A percentile compares a stretch with the other conserved stretches of the same genome.
These are phyloP conservation scores for Arenaria interpres DNA, from an alignment of 2,113 vertebrate species.

Conservation along the genomic window DNA sequence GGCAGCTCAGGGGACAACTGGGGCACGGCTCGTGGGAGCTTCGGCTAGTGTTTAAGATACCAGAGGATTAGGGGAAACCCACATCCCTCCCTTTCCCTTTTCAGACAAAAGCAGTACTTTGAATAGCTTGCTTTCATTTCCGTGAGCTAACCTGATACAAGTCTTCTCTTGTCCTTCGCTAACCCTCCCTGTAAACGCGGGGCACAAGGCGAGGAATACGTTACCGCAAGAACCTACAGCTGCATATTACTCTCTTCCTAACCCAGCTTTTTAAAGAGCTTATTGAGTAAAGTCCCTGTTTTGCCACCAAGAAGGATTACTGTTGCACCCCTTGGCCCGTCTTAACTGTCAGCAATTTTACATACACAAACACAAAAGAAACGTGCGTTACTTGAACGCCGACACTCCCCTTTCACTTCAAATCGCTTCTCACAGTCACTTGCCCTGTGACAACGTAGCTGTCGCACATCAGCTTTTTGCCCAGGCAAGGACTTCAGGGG, in stretches of 20 bases:
- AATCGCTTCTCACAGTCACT: neutral
- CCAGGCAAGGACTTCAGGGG: neutral
- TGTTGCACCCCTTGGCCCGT: neutral
- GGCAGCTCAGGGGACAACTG: neutral
- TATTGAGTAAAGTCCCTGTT: neutral
- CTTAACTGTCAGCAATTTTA: neutral
- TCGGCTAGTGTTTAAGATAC: neutral
- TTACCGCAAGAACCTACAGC: neutral
- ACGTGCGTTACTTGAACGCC: neutral
- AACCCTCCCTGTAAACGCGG: neutral
- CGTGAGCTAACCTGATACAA: neutral
- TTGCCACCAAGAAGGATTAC: neutral
- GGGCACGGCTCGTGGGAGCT: slow-evolving; percentile 41
- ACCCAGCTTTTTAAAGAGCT: neutral
- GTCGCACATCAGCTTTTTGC: neutral
- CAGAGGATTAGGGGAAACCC: neutral
- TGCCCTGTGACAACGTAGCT: neutral
- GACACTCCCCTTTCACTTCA: neutral
- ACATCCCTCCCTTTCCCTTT: neutral
- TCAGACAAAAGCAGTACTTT: slow-evolving; percentile 44
- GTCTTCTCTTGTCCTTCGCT: neutral
- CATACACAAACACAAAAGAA: neutral
- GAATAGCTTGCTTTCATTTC: neutral
- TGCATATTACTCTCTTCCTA: neutral
- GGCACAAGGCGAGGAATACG: neutral